phyloP scores from a whole-genome alignment of 1,140 invertebrate species.

The Bicyclus anynana region DNA sequence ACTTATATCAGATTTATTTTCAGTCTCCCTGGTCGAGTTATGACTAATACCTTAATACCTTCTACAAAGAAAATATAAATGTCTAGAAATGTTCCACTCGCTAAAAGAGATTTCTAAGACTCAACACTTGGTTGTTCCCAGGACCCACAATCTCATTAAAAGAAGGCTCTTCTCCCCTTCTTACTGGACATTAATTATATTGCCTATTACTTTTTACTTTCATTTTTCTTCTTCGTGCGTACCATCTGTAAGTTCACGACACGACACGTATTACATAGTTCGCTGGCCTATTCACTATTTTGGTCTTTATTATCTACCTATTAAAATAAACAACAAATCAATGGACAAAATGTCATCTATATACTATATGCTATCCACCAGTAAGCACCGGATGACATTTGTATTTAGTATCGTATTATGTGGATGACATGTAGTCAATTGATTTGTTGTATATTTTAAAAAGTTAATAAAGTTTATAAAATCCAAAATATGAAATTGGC shows the following conservation, averaged over 20 bases:
- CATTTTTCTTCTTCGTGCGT: not conserved
- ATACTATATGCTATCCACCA: too few relatives aligned
- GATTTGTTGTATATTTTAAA: too few relatives aligned
- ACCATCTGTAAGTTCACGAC: not conserved
- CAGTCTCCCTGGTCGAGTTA: not conserved
- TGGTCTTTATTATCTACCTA: too few relatives aligned
- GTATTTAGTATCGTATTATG: too few relatives aligned
- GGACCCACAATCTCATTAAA: not conserved
- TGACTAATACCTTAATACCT: not conserved
- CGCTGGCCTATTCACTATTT: too few relatives aligned
- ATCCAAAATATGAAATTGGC: too few relatives aligned
- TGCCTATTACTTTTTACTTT: slow-evolving; percentile 1
- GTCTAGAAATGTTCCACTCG: not conserved
- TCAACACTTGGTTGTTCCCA: not conserved
- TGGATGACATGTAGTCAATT: too few relatives aligned
- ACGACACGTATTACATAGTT: too few relatives aligned
- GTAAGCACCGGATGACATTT: too few relatives aligned
- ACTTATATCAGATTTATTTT: not conserved
- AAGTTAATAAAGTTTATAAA: too few relatives aligned
- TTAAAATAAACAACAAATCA: too few relatives aligned
- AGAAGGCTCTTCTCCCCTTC: not conserved
- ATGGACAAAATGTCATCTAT: too few relatives aligned
- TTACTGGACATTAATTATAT: not conserved
- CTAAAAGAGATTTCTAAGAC: not conserved
- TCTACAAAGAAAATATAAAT: not conserved